These are phyloP conservation scores for Seira ritae DNA, from an alignment of 2,888 invertebrate genomes.

Conservation along the genomic window DNA sequence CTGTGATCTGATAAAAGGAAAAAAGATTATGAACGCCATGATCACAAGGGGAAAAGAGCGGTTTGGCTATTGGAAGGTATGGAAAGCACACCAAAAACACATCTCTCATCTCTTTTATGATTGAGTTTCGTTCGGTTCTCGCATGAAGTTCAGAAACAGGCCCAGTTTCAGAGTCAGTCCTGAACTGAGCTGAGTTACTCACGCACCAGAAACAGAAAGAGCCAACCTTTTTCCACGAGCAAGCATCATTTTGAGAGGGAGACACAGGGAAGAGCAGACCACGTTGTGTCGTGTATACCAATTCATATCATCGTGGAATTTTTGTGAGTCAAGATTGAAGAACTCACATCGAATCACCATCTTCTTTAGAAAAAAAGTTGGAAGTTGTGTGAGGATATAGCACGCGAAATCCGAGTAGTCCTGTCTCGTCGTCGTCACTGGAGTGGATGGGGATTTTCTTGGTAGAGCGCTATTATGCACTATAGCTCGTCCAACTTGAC, in stretches of 20 bases:
- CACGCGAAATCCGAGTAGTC: neutral
- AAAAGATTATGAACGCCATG: neutral
- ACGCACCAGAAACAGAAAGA: constrained; percentile 26
- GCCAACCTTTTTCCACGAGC: constrained; percentile 30
- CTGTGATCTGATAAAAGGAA: neutral
- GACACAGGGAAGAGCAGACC: neutral
- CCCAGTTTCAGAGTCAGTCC: constrained; percentile 29
- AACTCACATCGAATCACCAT: neutral
- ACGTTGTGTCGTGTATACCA: constrained; percentile 25
- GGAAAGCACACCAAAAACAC: neutral
- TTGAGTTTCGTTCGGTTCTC: neutral
- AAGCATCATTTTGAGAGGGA: neutral
- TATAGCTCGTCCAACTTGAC: constrained; percentile 13
- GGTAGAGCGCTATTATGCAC: neutral
- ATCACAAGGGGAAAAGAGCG: neutral
- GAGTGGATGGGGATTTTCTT: neutral
- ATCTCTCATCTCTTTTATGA: neutral
- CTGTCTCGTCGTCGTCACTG: neutral
- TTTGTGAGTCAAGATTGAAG: constrained; percentile 1
- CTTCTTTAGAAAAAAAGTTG: constrained; percentile 4
- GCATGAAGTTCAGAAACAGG: constrained; percentile 18
- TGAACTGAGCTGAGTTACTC: constrained; percentile 12
- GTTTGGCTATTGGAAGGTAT: neutral
- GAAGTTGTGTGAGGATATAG: neutral
- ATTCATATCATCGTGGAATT: constrained; percentile 12